Conservation (phyloP, 2,113 vertebrate genomes). For the Trogon melanurus region DNA sequence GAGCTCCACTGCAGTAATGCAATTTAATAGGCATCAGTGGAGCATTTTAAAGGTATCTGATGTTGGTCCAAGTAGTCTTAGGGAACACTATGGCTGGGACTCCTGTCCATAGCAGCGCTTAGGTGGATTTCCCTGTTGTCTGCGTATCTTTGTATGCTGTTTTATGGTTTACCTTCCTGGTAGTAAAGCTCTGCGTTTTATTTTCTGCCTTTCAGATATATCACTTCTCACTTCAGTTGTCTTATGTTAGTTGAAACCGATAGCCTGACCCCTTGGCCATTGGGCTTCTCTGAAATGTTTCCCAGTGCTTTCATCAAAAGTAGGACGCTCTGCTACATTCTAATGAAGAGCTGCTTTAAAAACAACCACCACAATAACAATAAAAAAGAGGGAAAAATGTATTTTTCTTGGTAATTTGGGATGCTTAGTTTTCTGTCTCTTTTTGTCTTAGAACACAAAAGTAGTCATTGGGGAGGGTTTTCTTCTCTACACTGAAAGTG, state of each 20-base stretch:
- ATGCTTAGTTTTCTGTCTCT: neutral
- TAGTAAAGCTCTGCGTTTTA: neutral
- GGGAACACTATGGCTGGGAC: neutral
- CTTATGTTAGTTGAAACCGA: constrained; percentile 11
- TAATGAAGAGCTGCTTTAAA: neutral
- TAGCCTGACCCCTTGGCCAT: constrained; percentile 29
- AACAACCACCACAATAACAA: neutral
- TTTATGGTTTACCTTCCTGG: neutral
- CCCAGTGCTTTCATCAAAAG: constrained; percentile 22
- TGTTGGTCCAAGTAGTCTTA: neutral
- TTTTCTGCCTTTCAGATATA: constrained; percentile 5
- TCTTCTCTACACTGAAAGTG: neutral
- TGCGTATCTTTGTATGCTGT: neutral
- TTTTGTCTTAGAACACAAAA: constrained; percentile 10
- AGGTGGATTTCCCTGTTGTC: neutral
- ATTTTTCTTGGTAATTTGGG: constrained; percentile 8
- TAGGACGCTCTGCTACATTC: constrained; percentile 15
- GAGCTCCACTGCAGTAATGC: neutral
- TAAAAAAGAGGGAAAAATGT: neutral
- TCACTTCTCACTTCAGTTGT: constrained; percentile 2
- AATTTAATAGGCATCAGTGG: neutral
- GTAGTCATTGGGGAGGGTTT: neutral
- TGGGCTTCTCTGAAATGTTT: constrained; percentile 38
- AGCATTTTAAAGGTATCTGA: neutral
- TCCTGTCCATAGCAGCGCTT: neutral